phyloP scores from a whole-genome alignment of 2,888 invertebrate species.

The Tricholauxania praeusta region DNA sequence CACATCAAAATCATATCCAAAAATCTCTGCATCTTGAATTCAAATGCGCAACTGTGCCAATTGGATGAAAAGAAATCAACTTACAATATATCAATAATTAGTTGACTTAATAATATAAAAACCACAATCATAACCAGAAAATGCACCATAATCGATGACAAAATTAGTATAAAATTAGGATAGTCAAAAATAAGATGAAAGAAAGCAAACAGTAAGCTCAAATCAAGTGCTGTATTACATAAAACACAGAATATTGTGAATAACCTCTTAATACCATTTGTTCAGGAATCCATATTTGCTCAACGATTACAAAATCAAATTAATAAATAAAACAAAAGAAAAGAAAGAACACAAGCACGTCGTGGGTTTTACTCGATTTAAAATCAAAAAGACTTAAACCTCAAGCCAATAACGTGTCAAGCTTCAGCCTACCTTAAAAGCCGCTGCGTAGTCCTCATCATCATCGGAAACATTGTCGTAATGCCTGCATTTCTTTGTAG shows the following conservation, averaged over 20 bases:
- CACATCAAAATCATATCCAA: no score
- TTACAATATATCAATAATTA: no score
- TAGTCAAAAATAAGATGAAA: not conserved
- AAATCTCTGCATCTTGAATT: no score
- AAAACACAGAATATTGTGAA: not conserved
- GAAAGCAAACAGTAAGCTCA: not conserved
- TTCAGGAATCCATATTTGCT: slow-evolving; percentile 6
- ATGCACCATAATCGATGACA: no score
- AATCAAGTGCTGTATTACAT: not conserved
- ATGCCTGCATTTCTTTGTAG: no score
- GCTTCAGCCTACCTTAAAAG: slow-evolving; percentile 21
- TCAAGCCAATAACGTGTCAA: slow-evolving; percentile 23
- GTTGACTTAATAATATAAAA: no score
- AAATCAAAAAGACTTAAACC: slow-evolving; percentile 7
- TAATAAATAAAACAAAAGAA: not conserved
- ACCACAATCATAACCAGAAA: no score
- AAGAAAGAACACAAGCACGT: not conserved
- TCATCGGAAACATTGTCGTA: not conserved
- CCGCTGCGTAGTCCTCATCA: not conserved
- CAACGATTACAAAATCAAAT: slow-evolving; percentile 7
- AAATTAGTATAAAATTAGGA: no score
- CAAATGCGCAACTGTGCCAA: no score
- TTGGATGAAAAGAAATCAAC: no score
- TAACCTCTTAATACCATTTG: slow-evolving; percentile 18
- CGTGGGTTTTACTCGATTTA: not conserved